Evolutionary conservation across 1,140 invertebrate genomes (phyloP).

Genomic region (Saccostrea cuccullata): DNA sequence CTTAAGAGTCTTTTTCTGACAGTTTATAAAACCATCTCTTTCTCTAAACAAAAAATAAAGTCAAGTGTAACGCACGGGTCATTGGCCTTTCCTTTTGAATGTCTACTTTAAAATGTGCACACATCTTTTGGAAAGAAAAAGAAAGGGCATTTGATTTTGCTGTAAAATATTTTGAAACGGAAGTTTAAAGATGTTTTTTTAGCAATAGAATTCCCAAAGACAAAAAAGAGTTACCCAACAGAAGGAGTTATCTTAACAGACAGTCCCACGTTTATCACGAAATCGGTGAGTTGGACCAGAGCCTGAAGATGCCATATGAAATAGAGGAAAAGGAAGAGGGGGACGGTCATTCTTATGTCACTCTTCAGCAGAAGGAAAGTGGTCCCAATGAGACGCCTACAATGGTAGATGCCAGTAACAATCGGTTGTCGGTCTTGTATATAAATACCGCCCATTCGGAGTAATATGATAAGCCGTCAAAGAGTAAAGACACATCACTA

Average conservation of each 20-base stretch:
- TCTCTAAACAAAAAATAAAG: too few relatives aligned
- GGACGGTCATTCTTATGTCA: not conserved
- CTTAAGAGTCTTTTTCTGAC: too few relatives aligned
- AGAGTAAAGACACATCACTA: too few relatives aligned
- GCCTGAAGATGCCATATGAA: not conserved
- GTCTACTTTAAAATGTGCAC: not conserved
- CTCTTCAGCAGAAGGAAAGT: not conserved
- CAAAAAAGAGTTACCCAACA: not conserved
- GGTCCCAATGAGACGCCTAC: not conserved
- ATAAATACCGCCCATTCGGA: too few relatives aligned
- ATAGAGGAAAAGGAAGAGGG: not conserved
- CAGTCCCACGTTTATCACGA: not conserved
- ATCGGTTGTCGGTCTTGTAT: too few relatives aligned
- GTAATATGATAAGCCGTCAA: too few relatives aligned
- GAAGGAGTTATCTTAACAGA: not conserved
- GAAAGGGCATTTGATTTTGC: not conserved
- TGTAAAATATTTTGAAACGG: not conserved
- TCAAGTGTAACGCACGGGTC: not conserved
- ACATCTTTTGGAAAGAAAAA: not conserved
- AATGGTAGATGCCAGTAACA: not conserved
- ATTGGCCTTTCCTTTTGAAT: not conserved
- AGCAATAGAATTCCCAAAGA: not conserved
- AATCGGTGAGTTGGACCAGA: not conserved
- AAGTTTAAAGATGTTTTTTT: not conserved
- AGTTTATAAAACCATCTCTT: too few relatives aligned